phyloP scores from a whole-genome alignment of 2,888 invertebrate species.

The Eupithecia dodoneata region DNA sequence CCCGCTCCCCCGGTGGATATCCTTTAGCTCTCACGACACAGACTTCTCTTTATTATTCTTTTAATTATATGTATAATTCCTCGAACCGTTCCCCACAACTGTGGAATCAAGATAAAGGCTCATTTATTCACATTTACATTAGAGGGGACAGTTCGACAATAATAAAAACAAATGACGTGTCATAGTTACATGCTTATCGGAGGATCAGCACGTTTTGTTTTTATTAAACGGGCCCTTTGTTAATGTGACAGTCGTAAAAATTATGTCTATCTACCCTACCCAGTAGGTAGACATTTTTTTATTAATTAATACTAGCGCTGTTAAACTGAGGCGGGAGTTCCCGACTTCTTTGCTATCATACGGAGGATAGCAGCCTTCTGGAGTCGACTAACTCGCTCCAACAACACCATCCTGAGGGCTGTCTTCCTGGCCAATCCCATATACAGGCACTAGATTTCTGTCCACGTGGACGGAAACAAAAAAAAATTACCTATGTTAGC shows the following conservation, averaged over 20 bases:
- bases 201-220: constrained; percentile 27
- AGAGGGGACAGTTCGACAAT: constrained; percentile 36
- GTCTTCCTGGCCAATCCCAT: too few relatives aligned
- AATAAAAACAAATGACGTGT: constrained; percentile 57
- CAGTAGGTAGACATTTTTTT: not conserved
- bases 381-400: too few relatives aligned
- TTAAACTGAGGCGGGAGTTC: not conserved
- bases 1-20: too few relatives aligned
- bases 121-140: constrained; percentile 7
- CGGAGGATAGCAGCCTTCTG: too few relatives aligned
- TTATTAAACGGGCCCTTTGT: constrained; percentile 9
- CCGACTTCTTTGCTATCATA: too few relatives aligned
- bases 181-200: constrained; percentile 38
- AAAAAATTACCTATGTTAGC: too few relatives aligned
- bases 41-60: too few relatives aligned
- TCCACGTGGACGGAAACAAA: too few relatives aligned
- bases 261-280: not conserved
- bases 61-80: not conserved
- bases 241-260: constrained; percentile 5
- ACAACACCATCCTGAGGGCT: too few relatives aligned
- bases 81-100: constrained; percentile 6
- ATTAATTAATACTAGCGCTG: not conserved
- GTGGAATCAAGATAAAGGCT: constrained; percentile 36
- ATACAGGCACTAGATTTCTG: too few relatives aligned
- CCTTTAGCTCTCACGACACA: too few relatives aligned